A percentile compares a stretch with the other conserved stretches of the same genome.
Conservation (phyloP, 2,888 invertebrate species). For the Gnatocerus cornutus region DNA sequence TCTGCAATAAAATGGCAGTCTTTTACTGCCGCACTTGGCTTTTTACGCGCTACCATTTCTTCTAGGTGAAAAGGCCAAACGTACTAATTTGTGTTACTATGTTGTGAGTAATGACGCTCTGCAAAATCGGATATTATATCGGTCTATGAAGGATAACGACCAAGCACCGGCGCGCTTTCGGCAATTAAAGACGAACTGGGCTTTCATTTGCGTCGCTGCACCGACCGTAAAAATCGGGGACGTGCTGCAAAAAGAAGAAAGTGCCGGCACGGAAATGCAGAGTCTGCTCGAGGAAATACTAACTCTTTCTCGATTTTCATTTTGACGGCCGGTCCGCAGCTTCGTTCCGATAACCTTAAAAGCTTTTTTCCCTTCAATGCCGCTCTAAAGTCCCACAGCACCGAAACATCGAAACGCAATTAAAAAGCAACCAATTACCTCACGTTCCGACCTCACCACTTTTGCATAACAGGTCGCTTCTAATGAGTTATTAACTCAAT, state of each 20-base stretch:
- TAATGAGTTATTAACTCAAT: conserved; percentile 39
- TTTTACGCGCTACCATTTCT: conserved; percentile 41
- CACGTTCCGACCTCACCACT: conserved; percentile 30
- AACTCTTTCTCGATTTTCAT: too few relatives aligned
- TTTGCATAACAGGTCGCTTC: conserved; percentile 35
- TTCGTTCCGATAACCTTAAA: conserved; percentile 10
- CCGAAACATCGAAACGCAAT: conserved; percentile 40
- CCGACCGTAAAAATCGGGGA: conserved; percentile 31
- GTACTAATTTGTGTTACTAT: conserved; percentile 39
- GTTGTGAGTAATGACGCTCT: conserved; percentile 28
- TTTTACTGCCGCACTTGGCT: conserved; percentile 58
- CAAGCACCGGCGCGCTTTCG: conserved; percentile 33
- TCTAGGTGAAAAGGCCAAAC: conserved; percentile 34
- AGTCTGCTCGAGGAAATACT: too few relatives aligned
- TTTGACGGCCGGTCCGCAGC: too few relatives aligned
- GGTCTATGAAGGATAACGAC: conserved; percentile 40
- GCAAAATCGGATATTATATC: conserved; percentile 27
- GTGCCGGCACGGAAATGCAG: background rate
- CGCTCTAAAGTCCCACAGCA: conserved; percentile 4
- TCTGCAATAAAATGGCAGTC: conserved; percentile 59
- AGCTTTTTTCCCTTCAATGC: conserved; percentile 16
- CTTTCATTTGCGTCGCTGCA: conserved; percentile 22
- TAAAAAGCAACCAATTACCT: conserved; percentile 30
- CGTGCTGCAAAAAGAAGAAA: conserved; percentile 18
- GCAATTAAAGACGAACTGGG: conserved; percentile 40